phyloP scores from a whole-genome alignment of 2,888 invertebrate genomes.

The Melipona beecheii region DNA sequence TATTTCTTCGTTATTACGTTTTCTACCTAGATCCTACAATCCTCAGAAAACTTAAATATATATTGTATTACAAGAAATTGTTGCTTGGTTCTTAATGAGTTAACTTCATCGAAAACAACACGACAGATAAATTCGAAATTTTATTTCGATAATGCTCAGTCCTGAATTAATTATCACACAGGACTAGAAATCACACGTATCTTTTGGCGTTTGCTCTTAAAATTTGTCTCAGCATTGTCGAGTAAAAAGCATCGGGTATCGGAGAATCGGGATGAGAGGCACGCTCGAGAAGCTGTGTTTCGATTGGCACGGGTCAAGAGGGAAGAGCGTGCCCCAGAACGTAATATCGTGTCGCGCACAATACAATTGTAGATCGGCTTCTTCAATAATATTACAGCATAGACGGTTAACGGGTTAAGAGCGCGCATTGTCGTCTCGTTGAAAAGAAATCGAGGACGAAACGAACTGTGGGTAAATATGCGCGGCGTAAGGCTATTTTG shows the following conservation, averaged over 20 bases:
- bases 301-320: constrained; percentile 68
- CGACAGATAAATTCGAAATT: too few species aligned
- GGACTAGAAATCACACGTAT: not conserved
- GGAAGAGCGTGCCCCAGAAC: constrained; percentile 66
- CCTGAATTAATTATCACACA: too few species aligned
- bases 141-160: too few species aligned
- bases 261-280: constrained; percentile 15
- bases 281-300: constrained; percentile 38
- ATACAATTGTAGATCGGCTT: constrained; percentile 69
- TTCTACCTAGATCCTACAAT: too few species aligned
- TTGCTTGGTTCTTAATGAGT: too few species aligned
- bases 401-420: constrained; percentile 70
- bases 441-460: constrained; percentile 72
- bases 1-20: too few species aligned
- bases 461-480: constrained; percentile 73
- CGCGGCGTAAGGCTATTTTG: constrained; percentile 59
- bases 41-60: too few species aligned
- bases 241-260: constrained; percentile 1
- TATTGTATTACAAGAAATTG: too few species aligned
- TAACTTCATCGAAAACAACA: too few species aligned
- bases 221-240: not conserved
- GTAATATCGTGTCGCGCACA: constrained; percentile 69
- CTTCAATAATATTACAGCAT: constrained; percentile 72
- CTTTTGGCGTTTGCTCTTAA: not conserved
- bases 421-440: constrained; percentile 72